Conservation (phyloP, 2,113 vertebrate species). For the Phyllostomus discolor region DNA sequence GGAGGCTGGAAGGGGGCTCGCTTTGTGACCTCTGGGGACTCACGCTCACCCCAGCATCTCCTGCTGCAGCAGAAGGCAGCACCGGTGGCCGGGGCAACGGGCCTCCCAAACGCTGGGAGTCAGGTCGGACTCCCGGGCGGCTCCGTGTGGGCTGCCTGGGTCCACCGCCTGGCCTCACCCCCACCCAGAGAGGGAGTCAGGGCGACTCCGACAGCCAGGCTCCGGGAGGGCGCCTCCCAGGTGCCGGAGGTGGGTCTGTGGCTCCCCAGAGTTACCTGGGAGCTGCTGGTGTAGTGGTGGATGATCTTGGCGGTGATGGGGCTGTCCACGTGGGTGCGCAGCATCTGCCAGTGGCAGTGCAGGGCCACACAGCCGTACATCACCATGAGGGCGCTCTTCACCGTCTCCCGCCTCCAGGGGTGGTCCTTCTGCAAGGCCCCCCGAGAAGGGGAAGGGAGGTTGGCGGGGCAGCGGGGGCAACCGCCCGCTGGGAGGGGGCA, state of each 20-base stretch:
- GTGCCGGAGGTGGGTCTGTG: rapidly evolving
- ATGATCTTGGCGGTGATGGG: slow-evolving; percentile 52
- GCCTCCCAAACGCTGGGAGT: neutral
- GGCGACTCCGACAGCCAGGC: rapidly evolving
- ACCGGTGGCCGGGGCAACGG: rapidly evolving
- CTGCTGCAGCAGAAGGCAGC: neutral
- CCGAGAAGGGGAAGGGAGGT: rapidly evolving
- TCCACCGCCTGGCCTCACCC: neutral
- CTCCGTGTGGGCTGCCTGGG: neutral
- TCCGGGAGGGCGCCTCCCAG: neutral
- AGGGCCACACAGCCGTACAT: slow-evolving; percentile 55
- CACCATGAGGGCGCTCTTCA: slow-evolving; percentile 66
- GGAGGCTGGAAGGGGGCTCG: neutral
- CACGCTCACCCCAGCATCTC: neutral
- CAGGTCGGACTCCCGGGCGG: neutral
- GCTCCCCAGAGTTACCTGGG: neutral
- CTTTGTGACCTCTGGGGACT: neutral
- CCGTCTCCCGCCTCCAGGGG: slow-evolving; percentile 49
- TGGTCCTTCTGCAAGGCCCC: slow-evolving; percentile 55
- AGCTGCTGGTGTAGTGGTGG: slow-evolving; percentile 68
- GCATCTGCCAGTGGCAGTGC: slow-evolving; percentile 60
- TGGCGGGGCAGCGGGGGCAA: rapidly evolving
- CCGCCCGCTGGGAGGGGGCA: rapidly evolving
- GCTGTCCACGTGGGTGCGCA: slow-evolving; percentile 37
- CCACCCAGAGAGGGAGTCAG: rapidly evolving